phyloP scores from a whole-genome alignment of 2,888 invertebrate genomes.

The Drosophila falleni region DNA sequence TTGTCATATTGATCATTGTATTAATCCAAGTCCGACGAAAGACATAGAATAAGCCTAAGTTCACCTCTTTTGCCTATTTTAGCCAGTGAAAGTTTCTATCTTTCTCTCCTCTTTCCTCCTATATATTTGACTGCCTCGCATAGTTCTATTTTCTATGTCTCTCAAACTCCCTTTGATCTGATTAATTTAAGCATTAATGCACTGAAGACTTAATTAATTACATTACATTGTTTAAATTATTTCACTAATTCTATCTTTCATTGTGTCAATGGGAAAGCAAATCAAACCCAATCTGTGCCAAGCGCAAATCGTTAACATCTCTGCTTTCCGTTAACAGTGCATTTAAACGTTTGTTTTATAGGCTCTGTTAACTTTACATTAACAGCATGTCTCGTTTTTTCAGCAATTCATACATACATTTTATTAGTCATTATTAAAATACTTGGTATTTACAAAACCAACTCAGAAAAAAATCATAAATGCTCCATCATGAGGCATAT shows the following conservation, averaged over 20 bases:
- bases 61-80: background rate
- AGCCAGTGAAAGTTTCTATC: conserved; percentile 4
- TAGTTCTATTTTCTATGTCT: background rate
- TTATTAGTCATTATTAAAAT: conserved; percentile 16
- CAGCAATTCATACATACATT: conserved; percentile 11
- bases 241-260: conserved; percentile 9
- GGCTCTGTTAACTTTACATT: conserved; percentile 19
- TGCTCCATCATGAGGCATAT: conserved; percentile 40
- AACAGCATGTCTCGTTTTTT: conserved; percentile 47
- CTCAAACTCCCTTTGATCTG: background rate
- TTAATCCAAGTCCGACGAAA: background rate
- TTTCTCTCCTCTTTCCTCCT: background rate
- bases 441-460: conserved; percentile 32
- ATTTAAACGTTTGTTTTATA: background rate
- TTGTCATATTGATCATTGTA: conserved; percentile 1
- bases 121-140: conserved; percentile 11
- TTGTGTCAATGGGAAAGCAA: conserved; percentile 1
- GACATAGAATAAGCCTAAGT: conserved; percentile 12
- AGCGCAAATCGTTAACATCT: conserved; percentile 41
- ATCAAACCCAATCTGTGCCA: conserved; percentile 44
- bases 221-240: background rate
- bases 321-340: conserved; percentile 15
- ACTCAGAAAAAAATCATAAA: conserved; percentile 18
- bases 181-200: conserved; percentile 1
- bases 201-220: conserved; percentile 13